Evolutionary conservation across 2,888 invertebrate genomes (phyloP).

Genomic region (Oligia strigilis): DNA sequence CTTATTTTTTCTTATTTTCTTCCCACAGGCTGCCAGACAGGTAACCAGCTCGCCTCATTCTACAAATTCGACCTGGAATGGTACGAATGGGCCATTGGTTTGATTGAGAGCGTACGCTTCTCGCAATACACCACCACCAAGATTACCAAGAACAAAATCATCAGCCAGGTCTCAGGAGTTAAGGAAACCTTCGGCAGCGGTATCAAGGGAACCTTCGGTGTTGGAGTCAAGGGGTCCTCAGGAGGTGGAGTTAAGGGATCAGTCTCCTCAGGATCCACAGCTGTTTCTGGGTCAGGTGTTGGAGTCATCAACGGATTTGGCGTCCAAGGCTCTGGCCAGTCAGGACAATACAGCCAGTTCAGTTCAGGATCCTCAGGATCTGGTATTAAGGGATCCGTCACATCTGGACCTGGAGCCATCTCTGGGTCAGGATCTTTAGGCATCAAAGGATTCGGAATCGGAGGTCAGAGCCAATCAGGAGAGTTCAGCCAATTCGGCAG

Average conservation of each 20-base stretch:
- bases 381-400: constrained; percentile 49
- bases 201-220: constrained; percentile 31
- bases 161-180: constrained; percentile 69
- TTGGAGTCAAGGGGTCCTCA: constrained; percentile 30
- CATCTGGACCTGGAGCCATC: constrained; percentile 34
- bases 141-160: constrained; percentile 71
- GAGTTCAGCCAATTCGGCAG: constrained; percentile 71
- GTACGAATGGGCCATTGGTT: constrained; percentile 89
- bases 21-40: constrained; percentile 86
- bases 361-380: constrained; percentile 52
- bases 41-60: constrained; percentile 91
- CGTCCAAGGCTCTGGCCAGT: constrained; percentile 43
- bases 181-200: constrained; percentile 62
- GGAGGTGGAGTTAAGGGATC: constrained; percentile 55
- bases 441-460: constrained; percentile 56
- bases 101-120: constrained; percentile 83
- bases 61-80: constrained; percentile 91
- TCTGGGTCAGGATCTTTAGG: constrained; percentile 37
- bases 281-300: constrained; percentile 38
- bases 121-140: constrained; percentile 77
- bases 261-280: constrained; percentile 47
- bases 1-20: neutral
- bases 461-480: constrained; percentile 62
- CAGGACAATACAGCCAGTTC: constrained; percentile 67
- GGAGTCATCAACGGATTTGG: constrained; percentile 59